phyloP scores from a whole-genome alignment of 2,113 vertebrate genomes.

The Vireo altiloquus region DNA sequence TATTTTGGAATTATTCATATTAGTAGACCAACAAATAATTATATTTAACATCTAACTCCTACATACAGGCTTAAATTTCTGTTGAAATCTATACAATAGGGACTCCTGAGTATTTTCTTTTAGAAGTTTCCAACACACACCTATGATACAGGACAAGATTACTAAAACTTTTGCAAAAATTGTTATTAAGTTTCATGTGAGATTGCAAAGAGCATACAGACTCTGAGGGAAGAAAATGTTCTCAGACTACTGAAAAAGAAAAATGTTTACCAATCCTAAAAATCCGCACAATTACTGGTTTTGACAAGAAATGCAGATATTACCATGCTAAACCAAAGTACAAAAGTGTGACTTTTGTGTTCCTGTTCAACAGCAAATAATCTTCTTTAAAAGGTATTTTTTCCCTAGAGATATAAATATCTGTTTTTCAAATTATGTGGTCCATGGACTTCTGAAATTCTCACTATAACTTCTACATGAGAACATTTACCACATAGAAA shows the following conservation, averaged over 20 bases:
- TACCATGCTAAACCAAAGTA: background rate
- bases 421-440: background rate
- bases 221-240: accelerated
- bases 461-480: background rate
- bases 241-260: background rate
- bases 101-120: background rate
- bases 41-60: background rate
- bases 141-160: background rate
- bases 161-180: background rate
- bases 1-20: background rate
- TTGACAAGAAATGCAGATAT: background rate
- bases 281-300: background rate
- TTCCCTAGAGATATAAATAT: background rate
- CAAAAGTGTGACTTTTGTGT: background rate
- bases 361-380: background rate
- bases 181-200: background rate
- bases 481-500: background rate
- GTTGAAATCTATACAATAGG: background rate
- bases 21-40: background rate
- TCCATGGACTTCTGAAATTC: background rate
- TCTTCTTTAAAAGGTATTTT: background rate
- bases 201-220: background rate
- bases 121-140: background rate
- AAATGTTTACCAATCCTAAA: background rate
- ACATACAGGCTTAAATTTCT: background rate